Evolutionary conservation across 2,797 vertebrate species (phyloP).

Genomic region (Rhinoraja longicauda): DNA sequence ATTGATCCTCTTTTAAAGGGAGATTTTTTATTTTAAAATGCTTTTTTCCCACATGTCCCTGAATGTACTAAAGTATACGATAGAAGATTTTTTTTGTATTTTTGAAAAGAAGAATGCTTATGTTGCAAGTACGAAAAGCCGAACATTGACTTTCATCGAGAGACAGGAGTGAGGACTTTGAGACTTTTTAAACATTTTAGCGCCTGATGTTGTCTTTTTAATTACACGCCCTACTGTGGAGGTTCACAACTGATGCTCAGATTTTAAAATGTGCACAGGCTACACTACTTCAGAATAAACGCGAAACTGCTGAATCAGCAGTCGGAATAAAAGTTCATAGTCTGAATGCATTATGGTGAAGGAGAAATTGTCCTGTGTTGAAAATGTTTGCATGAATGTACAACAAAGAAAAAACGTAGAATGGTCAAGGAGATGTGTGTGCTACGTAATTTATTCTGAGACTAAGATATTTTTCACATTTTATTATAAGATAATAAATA

Average conservation of each 20-base stretch:
- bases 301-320: neutral
- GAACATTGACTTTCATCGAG: neutral
- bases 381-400: neutral
- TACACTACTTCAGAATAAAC: neutral
- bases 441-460: neutral
- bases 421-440: neutral
- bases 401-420: neutral
- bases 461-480: neutral
- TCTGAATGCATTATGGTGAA: neutral
- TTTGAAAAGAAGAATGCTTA: neutral
- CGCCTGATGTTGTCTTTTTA: neutral
- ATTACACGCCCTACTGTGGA: neutral
- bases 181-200: neutral
- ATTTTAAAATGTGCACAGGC: neutral
- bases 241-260: neutral
- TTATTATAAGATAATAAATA: neutral
- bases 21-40: neutral
- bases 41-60: neutral
- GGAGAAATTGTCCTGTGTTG: neutral
- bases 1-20: neutral
- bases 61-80: neutral
- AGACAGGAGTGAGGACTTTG: neutral
- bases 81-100: neutral
- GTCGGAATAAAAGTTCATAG: neutral
- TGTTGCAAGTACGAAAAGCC: neutral